Percentiles rank a stretch among this genome's conserved stretches.
phyloP scores from a whole-genome alignment of 2,113 vertebrate genomes.

The Cephalopholis sonnerati region DNA sequence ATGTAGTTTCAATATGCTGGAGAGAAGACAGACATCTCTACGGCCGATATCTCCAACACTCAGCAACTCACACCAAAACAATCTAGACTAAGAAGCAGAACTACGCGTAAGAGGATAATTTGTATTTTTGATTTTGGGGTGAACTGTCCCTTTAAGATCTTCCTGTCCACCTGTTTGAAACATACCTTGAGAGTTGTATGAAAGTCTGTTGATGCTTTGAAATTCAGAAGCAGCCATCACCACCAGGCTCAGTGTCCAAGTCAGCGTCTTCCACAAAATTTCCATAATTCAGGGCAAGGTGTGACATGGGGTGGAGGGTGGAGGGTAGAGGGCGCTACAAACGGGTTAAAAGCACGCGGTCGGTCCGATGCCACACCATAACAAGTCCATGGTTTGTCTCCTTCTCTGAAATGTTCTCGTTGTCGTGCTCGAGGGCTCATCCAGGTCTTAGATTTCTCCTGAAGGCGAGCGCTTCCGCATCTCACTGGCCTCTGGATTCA shows the following conservation, averaged over 20 bases:
- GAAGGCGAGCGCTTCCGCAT: conserved; percentile 83
- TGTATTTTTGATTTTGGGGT: too few species aligned
- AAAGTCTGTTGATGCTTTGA: conserved; percentile 90
- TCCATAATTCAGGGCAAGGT: conserved; percentile 96
- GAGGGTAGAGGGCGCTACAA: conserved; percentile 87
- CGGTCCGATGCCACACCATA: conserved; percentile 90
- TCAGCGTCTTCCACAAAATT: conserved; percentile 98
- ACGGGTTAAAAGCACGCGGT: conserved; percentile 86
- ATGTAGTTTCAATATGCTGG: too few species aligned
- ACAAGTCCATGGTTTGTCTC: conserved; percentile 87
- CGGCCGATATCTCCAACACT: too few species aligned
- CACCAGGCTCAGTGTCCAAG: conserved; percentile 97
- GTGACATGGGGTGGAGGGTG: conserved; percentile 83
- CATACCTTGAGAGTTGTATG: conserved; percentile 96
- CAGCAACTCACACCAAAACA: too few species aligned
- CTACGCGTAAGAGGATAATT: too few species aligned
- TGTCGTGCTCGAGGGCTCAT: conserved; percentile 57
- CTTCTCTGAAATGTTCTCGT: conserved; percentile 58
- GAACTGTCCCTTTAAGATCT: too few species aligned
- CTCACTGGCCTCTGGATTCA: conserved; percentile 85
- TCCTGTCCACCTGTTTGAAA: background rate
- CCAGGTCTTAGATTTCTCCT: conserved; percentile 80
- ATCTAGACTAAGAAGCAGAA: too few species aligned
- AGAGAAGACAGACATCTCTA: too few species aligned
- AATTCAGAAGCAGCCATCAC: conserved; percentile 95